These are phyloP conservation scores for Limosa lapponica DNA, from an alignment of 2,797 vertebrate genomes.

Conservation along the genomic window DNA sequence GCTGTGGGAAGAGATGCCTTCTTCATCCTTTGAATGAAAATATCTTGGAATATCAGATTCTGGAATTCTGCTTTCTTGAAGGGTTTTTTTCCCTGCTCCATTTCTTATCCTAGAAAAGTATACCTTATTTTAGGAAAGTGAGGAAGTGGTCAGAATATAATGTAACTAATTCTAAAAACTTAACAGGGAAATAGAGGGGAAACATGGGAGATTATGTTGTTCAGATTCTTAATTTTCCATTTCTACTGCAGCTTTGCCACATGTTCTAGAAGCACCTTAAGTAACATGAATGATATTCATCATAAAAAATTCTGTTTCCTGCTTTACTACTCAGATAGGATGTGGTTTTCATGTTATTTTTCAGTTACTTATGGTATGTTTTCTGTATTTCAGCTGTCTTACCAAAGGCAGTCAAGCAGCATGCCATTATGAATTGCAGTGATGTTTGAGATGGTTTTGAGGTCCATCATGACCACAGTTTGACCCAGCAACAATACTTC, in stretches of 20 bases:
- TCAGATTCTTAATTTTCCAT: not conserved
- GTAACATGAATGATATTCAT: not conserved
- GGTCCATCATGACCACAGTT: not conserved
- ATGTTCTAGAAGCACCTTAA: not conserved
- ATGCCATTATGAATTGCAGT: not conserved
- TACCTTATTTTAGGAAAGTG: not conserved
- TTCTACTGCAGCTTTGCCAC: not conserved
- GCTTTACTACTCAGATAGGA: not conserved
- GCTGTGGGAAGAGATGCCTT: not conserved
- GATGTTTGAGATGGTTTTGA: not conserved
- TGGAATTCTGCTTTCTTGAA: not conserved
- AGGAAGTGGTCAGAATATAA: not conserved
- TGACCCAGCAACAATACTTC: not conserved
- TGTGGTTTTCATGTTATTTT: not conserved
- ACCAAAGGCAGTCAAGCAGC: not conserved
- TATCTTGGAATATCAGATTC: not conserved
- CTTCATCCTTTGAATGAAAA: not conserved
- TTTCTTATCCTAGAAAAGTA: not conserved
- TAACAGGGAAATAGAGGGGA: not conserved
- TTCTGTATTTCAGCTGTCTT: not conserved
- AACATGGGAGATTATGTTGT: not conserved
- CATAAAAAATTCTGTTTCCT: not conserved
- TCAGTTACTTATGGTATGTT: not conserved
- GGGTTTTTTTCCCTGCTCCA: not conserved
- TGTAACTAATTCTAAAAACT: not conserved